Evolutionary conservation across 37 sponge, comb jelly and placozoan genomes (phyloP), one percentile per base, ranked within the genome.

Genomic region (Diacarnus erythraeanus): DNA sequence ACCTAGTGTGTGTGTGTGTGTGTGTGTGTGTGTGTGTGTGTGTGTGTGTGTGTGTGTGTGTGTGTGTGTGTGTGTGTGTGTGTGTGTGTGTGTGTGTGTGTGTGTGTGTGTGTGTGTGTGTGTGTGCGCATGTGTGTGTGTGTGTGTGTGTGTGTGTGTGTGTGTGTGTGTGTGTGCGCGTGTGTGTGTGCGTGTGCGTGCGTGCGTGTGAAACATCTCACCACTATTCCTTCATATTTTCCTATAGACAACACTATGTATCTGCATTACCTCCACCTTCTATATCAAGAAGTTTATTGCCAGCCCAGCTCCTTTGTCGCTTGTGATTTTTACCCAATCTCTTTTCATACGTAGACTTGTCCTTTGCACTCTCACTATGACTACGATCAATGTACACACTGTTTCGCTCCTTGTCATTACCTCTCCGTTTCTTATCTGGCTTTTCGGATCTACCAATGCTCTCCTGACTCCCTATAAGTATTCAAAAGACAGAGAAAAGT

Each of bases 251-350:
- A n/a, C n/a, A n/a, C n/a, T n/a, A n/a, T n/a, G n/a, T n/a, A n/a
- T n/a, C n/a, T n/a, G n/a, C n/a, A n/a, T n/a, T n/a, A n/a, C n/a
- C n/a, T 60, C 25, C 60, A 6, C 27, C n/a, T 22, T 77, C 77
- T 6, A 64, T 65, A n/a, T 77, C 77, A 25, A 77, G 30, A 31
- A 77, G 30, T 57, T 83, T 83, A 69, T 79, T 77, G 27, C 83
- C 88, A 30, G 88, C 95, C 88, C 88, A 87, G 59, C 89, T 87
- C 68, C 84, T 63, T 54, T 84, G 81, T 61, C 95, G 71, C 63
- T 77, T 79, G 78, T 94, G 95, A 23, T 75, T 78, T 34, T 72
- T 76, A 30, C 59, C 30, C 66, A 63, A 38, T 63, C 61, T 81
- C 65, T 72, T 72, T 8, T 38, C 57, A 5, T 38, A 22, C n/a